Percentiles rank a stretch among this genome's conserved stretches.
Evolutionary conservation across 2,888 invertebrate species (phyloP).

Genomic region (Leucophenga montana): DNA sequence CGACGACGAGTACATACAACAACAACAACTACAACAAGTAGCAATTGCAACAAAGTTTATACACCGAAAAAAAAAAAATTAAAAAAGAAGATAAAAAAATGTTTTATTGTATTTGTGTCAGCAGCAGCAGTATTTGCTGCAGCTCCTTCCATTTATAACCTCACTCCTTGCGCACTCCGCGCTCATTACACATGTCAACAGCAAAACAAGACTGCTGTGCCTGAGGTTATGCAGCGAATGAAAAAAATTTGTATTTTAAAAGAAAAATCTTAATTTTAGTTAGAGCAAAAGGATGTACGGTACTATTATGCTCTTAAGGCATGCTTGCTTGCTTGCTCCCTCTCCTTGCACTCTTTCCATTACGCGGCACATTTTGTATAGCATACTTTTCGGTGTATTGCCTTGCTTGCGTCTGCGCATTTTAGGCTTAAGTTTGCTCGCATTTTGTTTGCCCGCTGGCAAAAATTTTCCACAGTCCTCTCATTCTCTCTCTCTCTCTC

Average conservation of each 20-base stretch:
- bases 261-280: slow-evolving; percentile 10
- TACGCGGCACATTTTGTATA: neutral
- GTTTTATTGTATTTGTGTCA: slow-evolving; percentile 19
- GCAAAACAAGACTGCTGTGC: slow-evolving; percentile 17
- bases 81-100: slow-evolving; percentile 7
- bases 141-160: neutral
- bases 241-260: neutral
- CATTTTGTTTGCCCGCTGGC: too few species aligned
- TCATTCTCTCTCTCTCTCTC: neutral
- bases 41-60: neutral
- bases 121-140: neutral
- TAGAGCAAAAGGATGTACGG: neutral
- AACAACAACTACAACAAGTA: neutral
- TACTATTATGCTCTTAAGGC: too few species aligned
- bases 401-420: slow-evolving; percentile 15
- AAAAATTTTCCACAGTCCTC: neutral
- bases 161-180: slow-evolving; percentile 4
- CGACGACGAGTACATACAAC: slow-evolving; percentile 13
- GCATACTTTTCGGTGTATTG: slow-evolving; percentile 8
- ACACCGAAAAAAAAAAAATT: neutral
- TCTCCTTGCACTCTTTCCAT: too few species aligned
- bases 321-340: too few species aligned
- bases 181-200: slow-evolving; percentile 14
- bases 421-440: neutral
- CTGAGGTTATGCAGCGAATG: slow-evolving; percentile 19